Base-by-base conservation (phyloP, 2,888 invertebrate genomes). In the Flabesymbios commensalis region DNA sequence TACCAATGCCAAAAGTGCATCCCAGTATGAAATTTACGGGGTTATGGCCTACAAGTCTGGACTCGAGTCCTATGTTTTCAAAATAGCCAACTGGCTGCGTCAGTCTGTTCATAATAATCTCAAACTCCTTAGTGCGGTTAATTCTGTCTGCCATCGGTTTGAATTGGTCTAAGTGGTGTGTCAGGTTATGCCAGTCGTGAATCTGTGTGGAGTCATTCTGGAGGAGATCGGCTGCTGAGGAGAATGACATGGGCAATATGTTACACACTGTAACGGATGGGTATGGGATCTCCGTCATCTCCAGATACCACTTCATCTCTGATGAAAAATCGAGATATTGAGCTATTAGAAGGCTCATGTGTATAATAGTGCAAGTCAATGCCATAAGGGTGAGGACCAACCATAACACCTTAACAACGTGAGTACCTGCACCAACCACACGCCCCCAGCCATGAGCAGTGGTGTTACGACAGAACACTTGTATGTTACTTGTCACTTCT, bases 241-340 rank as follows among this genome's bases (percentile, higher is more conserved):
- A 68, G 43, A 73, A 57, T 19, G 78, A 78, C 33, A 76, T 72
- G 4, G 77, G 74, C 28, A 74, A 75, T n/a, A 74, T 76, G 67
- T 78, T 78, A 59, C 78, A 78, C 36, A 78, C 68, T 3, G 78
- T 75, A 0, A 78, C 73, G 1, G 77, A 72, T 2, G 78, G 78
- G 57, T 76, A 79, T 59, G 76, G 74, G 19, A 78, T 76, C 74
- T 76, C 76, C 3, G n/a, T 22, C 24, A 48, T 33, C 7, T 22
- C 31, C 36, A 60, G 24, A 28, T 36, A 29, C 17, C 22, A 32
- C n/a, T 48, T 39, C 28, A 54, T 29, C 32, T 63, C 63, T 24
- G 53, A 54, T 4, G 33, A 24, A 49, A 31, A 60, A 17, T 39
- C 33, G 0, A 63, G 48, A 48, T 54, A 63, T 17, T 43, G 42